phyloP scores from a whole-genome alignment of 2,113 vertebrate genomes.

The Piliocolobus tephrosceles region DNA sequence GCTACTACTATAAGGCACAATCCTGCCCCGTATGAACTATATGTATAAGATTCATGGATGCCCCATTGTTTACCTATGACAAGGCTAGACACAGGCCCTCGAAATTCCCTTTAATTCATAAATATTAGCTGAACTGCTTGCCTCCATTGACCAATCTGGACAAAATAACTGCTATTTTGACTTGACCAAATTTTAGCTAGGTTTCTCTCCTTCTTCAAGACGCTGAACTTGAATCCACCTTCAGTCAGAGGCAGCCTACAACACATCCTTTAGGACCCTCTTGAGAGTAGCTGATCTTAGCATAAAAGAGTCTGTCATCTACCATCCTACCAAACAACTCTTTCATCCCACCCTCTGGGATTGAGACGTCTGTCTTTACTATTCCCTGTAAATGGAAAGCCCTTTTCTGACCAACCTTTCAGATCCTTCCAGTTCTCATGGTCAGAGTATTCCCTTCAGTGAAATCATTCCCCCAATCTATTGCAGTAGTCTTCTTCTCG shows the following conservation, averaged over 20 bases:
- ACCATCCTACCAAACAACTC: accelerated
- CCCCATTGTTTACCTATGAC: neutral
- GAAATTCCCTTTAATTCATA: neutral
- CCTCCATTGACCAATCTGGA: neutral
- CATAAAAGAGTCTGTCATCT: neutral
- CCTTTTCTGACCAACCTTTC: neutral
- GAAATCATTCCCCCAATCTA: neutral
- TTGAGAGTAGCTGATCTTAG: neutral
- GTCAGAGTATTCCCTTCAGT: neutral
- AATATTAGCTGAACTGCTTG: neutral
- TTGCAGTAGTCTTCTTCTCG: accelerated
- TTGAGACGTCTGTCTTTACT: neutral
- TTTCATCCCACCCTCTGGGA: no score
- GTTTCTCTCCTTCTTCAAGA: neutral
- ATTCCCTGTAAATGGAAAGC: neutral
- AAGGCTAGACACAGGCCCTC: neutral
- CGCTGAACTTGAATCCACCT: neutral
- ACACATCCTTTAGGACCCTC: neutral
- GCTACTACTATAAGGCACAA: neutral
- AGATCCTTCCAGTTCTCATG: neutral
- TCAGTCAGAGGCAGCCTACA: neutral
- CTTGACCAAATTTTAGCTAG: neutral
- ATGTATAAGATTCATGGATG: neutral
- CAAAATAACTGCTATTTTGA: neutral
- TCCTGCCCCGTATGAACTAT: neutral